These are phyloP conservation scores for Plagodis dolabraria DNA, from an alignment of 2,888 invertebrate species.

Conservation along the genomic window DNA sequence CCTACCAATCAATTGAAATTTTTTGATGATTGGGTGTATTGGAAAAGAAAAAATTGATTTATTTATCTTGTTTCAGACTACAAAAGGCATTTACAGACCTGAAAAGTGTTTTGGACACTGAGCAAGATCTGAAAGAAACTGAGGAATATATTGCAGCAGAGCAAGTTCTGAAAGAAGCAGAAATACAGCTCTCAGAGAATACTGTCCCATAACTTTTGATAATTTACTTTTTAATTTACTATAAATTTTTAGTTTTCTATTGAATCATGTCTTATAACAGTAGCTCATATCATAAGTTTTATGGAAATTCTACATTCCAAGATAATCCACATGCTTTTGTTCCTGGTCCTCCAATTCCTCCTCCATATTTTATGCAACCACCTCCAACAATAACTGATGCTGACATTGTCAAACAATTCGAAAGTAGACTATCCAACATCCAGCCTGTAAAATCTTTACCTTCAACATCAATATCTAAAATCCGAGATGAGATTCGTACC, in stretches of 20 bases:
- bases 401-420: constrained; percentile 59
- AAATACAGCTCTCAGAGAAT: constrained; percentile 81
- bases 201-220: constrained; percentile 46
- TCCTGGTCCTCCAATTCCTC: constrained; percentile 55
- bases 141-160: constrained; percentile 89
- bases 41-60: neutral
- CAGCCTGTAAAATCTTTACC: constrained; percentile 19
- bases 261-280: constrained; percentile 75
- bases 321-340: constrained; percentile 39
- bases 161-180: constrained; percentile 88
- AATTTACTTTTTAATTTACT: constrained; percentile 41
- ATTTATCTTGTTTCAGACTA: constrained; percentile 80
- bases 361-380: constrained; percentile 40
- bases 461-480: constrained; percentile 49
- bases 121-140: constrained; percentile 90
- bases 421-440: constrained; percentile 33
- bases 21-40: neutral
- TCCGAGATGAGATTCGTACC: constrained; percentile 49
- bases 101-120: constrained; percentile 88
- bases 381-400: constrained; percentile 47
- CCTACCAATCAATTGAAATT: neutral
- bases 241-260: constrained; percentile 48
- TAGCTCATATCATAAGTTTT: constrained; percentile 66
- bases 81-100: constrained; percentile 91
- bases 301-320: constrained; percentile 72